Evolutionary conservation across 2,888 invertebrate species (phyloP), one percentile per base, ranked within the genome.

Genomic region (Tolmerus cingulatus): DNA sequence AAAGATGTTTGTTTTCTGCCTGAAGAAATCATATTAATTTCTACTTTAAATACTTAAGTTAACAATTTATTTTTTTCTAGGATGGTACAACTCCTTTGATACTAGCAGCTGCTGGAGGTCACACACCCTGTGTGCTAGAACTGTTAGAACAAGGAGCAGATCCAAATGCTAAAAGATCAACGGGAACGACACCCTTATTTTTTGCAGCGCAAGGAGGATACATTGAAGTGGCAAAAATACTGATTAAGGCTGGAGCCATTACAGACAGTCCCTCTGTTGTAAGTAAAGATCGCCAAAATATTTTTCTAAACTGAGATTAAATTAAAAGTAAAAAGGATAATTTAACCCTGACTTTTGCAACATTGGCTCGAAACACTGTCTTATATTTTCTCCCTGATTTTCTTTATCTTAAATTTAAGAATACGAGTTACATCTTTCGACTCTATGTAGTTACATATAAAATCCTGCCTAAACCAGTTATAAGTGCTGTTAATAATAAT

Each of bases 1-100:
- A 14, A 27, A 19, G 27, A 19, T 27, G 2, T 23, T 66, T 66
- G 8, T 66, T 8, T 66, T 66, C 2, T 14, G 16, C 12, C 16
- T 46, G 9, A 66, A 66, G 27, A 66, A 66, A 7, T 66, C 9
- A 46, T 46, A 43, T 43, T 43, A 43, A 14, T 43, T 9, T 14
- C 14, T 43, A 2, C 9, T 43, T 14, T 12, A 55, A 55, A 66
- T 23, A 8, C 66, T 0, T 1, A 23, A 19, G 2, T 12, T 19
- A 9, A 3, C 12, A 4, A 9, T 40, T 9, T 40, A 40, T 27
- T 51, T 51, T 87, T 88, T 91, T 92, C n/a, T 93, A 98, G 98
- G 98, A 98, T 92, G 98, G 97, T 76, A 98, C 98, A 43, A 98
- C 98, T 5, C 98, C 98, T 5, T 94, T 98, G 89, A 98, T 98